These are phyloP conservation scores for Centropus unirufus DNA, from an alignment of 2,113 vertebrate species.

Conservation along the genomic window DNA sequence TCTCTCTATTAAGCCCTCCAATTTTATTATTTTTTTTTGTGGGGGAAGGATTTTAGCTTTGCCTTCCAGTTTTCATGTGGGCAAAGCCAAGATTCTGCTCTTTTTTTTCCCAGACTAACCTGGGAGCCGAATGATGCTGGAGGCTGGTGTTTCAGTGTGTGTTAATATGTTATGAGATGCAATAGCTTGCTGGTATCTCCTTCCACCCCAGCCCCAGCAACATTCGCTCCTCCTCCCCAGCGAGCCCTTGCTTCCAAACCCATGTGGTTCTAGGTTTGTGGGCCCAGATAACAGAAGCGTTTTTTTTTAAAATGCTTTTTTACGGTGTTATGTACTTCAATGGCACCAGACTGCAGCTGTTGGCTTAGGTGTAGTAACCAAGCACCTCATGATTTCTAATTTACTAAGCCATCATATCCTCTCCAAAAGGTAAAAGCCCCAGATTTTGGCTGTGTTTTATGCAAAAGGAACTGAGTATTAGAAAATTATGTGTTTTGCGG, in stretches of 20 bases:
- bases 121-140: not conserved
- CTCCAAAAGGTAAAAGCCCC: not conserved
- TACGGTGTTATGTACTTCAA: not conserved
- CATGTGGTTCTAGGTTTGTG: not conserved
- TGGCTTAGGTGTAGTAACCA: not conserved
- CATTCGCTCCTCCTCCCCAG: not conserved
- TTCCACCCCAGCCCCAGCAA: not conserved
- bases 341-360: not conserved
- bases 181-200: not conserved
- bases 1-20: not conserved
- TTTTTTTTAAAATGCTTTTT: not conserved
- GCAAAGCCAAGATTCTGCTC: not conserved
- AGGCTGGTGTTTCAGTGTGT: not conserved
- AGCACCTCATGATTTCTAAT: not conserved
- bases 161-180: not conserved
- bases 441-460: not conserved
- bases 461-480: not conserved
- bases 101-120: not conserved
- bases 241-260: not conserved
- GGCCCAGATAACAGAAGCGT: not conserved
- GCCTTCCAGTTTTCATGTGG: not conserved
- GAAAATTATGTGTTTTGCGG: not conserved
- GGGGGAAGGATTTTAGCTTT: not conserved
- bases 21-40: not conserved
- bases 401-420: not conserved